Base-by-base conservation (phyloP, 1,140 invertebrate genomes). In the Pseudomyrmex dendroicus region DNA sequence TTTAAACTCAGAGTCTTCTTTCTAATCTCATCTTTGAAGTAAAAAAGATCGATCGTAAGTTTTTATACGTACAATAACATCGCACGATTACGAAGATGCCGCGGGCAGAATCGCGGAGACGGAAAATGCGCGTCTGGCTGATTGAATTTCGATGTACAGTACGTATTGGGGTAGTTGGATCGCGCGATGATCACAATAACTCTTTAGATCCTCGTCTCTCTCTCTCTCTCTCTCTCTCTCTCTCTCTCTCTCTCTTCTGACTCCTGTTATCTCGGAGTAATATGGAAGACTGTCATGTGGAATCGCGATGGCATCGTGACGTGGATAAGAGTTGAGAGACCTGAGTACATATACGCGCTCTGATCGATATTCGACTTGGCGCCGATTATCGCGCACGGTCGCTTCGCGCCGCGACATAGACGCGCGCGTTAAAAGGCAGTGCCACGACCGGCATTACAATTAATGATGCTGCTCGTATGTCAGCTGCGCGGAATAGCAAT, bases 371-470 rank as follows among this genome's bases (percentile, higher is more conserved):
- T 89, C 85, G 86, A 84, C 83, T 86, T 89, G 70, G 83, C 85
- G 85, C 89, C 88, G 85, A 90, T 89, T 87, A 90, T 85, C 88
- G 85, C 72, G 82, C 84, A 59, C 48, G 73, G 78, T 78, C 57
- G 82, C 59, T 61, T 22, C 80, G 67, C 74, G 78, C 54, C 70
- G 72, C 72, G 76, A 63, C 83, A 25, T 74, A 82, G 68, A 57
- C 72, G 84, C 83, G 86, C 72, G 85, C 84, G 87, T 89, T 90
- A 89, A 90, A 91, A 91, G 86, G 86, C 85, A 73, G 84, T 86
- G 86, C 83, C 77, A 85, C 83, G 86, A 64, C 68, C 84, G 86
- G 91, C 88, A 92, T 92, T 91, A 91, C 90, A 91, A 92, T 91
- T 91, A 92, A 92, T 86, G 87, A 92, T 85, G 85, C 70, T 86